Conservation (phyloP, 64 coral and sea anemone genomes). For the Exaiptasia diaphana region DNA sequence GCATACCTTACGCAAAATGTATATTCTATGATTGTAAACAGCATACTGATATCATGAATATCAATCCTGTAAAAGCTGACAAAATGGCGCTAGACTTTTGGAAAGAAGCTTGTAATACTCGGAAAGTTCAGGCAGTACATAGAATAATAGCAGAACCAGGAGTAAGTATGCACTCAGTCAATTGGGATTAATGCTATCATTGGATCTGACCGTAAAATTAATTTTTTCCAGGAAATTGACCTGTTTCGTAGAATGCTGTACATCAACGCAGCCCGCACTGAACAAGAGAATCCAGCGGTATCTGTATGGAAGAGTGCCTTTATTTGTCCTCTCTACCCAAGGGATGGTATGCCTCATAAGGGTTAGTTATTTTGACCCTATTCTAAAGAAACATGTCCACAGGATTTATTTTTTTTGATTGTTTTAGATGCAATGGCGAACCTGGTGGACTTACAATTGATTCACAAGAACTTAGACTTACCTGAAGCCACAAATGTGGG, state of each 20-base stretch:
- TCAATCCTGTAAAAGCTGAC: not conserved
- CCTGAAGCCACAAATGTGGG: too few relatives aligned
- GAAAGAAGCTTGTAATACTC: not conserved
- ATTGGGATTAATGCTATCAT: not conserved
- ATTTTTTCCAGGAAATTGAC: constrained; percentile 3
- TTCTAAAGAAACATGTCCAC: too few relatives aligned
- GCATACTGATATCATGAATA: not conserved
- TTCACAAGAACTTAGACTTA: too few relatives aligned
- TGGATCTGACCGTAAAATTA: not conserved
- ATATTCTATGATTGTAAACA: constrained; percentile 31
- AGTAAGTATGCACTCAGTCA: not conserved
- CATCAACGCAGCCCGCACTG: constrained; percentile 18
- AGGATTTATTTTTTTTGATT: too few relatives aligned
- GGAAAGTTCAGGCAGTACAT: not conserved
- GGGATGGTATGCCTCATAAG: not conserved
- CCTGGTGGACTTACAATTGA: too few relatives aligned
- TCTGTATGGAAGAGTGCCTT: constrained; percentile 30
- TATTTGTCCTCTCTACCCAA: constrained; percentile 20
- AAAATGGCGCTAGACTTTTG: not conserved
- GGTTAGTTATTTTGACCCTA: too few relatives aligned
- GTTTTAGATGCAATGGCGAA: too few relatives aligned
- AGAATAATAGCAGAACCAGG: not conserved
- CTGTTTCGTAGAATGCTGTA: constrained; percentile 35
- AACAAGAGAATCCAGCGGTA: not conserved
- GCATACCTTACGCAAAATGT: constrained; percentile 2